A percentile compares a stretch with the other conserved stretches of the same genome.
phyloP scores from a whole-genome alignment of 2,797 vertebrate species.

The Ctenopoma multispine region DNA sequence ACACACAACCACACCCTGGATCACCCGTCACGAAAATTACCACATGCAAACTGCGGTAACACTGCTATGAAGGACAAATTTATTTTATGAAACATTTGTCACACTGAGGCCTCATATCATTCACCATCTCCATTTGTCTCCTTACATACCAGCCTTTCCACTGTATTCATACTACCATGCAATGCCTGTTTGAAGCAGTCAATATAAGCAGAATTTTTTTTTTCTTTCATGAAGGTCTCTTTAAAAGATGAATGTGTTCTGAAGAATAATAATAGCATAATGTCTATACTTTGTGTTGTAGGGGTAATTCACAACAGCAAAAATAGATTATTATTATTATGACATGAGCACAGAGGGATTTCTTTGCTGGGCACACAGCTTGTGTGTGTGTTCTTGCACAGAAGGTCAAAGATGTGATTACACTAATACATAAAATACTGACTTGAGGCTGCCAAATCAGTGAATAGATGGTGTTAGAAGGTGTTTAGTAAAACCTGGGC shows the following conservation, averaged over 20 bases:
- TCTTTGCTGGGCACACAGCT: constrained; percentile 22
- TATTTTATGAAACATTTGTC: constrained; percentile 63
- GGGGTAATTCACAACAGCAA: constrained; percentile 38
- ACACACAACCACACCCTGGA: constrained; percentile 29
- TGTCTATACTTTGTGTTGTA: constrained; percentile 32
- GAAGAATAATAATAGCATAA: constrained; percentile 42
- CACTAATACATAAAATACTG: constrained; percentile 35
- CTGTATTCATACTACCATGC: constrained; percentile 41
- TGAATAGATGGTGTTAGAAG: constrained; percentile 35
- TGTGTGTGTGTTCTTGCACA: constrained; percentile 41
- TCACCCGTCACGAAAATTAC: constrained; percentile 59
- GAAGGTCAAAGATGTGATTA: constrained; percentile 62
- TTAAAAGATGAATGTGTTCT: constrained; percentile 52
- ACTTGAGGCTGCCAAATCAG: constrained; percentile 22
- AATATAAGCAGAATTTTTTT: constrained; percentile 45
- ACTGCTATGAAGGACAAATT: constrained; percentile 63
- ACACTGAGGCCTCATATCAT: constrained; percentile 54
- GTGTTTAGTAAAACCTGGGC: constrained; percentile 31
- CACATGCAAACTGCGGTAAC: constrained; percentile 46
- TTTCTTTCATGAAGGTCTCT: constrained; percentile 48
- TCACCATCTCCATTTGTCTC: constrained; percentile 66
- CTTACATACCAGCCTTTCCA: constrained; percentile 34
- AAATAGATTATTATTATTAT: constrained; percentile 40
- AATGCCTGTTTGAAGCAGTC: constrained; percentile 40
- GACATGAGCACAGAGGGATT: constrained; percentile 32